Conservation (phyloP, 2,888 invertebrate species). For the Pterobdella sp. region DNA sequence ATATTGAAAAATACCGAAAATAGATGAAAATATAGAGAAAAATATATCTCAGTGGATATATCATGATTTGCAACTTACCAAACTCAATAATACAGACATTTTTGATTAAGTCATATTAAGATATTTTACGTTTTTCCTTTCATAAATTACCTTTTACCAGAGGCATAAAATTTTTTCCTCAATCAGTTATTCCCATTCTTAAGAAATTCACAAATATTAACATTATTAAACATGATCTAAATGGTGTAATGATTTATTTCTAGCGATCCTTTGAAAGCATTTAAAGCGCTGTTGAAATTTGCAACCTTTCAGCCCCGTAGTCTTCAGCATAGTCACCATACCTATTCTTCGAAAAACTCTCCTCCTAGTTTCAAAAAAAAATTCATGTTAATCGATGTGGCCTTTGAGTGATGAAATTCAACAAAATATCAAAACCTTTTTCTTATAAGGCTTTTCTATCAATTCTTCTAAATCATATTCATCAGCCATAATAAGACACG, state of each 20-base stretch:
- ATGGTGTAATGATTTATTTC: neutral
- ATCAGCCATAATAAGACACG: constrained; percentile 68
- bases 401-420: neutral
- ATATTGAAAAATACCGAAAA: no score
- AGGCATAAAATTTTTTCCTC: constrained; percentile 18
- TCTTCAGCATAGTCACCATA: neutral
- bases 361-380: neutral
- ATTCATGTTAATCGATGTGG: neutral
- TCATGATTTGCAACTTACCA: no score
- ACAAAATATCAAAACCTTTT: constrained; percentile 60
- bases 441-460: constrained; percentile 85
- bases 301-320: neutral
- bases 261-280: neutral
- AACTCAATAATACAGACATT: no score
- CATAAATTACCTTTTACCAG: constrained; percentile 6
- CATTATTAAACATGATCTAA: constrained; percentile 4
- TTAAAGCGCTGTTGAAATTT: neutral
- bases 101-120: neutral
- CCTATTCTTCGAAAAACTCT: neutral
- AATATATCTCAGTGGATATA: no score
- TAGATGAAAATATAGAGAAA: no score
- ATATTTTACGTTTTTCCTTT: neutral
- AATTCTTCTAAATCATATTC: constrained; percentile 95
- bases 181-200: constrained; percentile 9
- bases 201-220: constrained; percentile 15